These are phyloP conservation scores for Sebastes kiyomatsui DNA, from an alignment of 2,797 vertebrate genomes.

Conservation along the genomic window DNA sequence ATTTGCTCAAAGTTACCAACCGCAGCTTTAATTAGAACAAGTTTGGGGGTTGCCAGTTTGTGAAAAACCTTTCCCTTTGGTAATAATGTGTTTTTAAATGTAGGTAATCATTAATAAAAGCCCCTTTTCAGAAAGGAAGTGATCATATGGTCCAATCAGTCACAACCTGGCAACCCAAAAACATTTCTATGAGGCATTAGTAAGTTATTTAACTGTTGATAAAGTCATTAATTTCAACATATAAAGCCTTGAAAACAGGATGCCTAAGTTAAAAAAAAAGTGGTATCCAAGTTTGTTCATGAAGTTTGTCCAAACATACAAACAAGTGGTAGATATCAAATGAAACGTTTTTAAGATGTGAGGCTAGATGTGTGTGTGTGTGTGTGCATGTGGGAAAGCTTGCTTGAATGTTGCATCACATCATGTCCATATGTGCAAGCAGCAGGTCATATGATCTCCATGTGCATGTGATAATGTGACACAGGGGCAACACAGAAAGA, in stretches of 20 bases:
- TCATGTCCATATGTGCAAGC: constrained; percentile 41
- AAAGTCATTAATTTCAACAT: not conserved
- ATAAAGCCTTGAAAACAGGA: not conserved
- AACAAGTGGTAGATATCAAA: not conserved
- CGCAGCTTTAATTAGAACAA: too few relatives aligned
- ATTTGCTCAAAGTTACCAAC: too few relatives aligned
- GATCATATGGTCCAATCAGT: not conserved
- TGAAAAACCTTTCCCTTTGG: not conserved
- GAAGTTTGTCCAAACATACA: not conserved
- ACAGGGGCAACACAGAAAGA: not conserved
- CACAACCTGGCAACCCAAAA: not conserved
- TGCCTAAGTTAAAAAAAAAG: not conserved
- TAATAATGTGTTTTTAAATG: not conserved
- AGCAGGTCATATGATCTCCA: constrained; percentile 26
- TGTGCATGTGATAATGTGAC: constrained; percentile 46
- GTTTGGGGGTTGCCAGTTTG: not conserved
- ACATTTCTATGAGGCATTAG: not conserved
- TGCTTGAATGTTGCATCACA: constrained; percentile 33
- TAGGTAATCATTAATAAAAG: not conserved
- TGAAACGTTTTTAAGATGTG: not conserved
- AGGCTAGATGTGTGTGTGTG: not conserved
- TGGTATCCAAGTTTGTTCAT: not conserved
- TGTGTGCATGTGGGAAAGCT: not conserved
- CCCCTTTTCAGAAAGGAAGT: not conserved
- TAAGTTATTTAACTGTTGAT: not conserved